Evolutionary conservation across 2,113 vertebrate species (phyloP).

Genomic region (Dipodomys stephensi): DNA sequence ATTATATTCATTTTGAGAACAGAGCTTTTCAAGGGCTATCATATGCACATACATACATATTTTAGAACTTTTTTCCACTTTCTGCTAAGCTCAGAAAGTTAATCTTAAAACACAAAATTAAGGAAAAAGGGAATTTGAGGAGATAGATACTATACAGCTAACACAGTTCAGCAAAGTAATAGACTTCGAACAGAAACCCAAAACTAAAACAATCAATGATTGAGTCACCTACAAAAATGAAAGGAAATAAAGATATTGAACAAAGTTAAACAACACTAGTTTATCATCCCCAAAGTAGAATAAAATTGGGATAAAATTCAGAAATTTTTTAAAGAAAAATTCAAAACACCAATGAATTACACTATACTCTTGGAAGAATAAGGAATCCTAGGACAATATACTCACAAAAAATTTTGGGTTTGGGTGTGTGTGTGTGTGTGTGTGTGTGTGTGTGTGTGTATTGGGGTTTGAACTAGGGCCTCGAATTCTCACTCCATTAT

Average conservation of each 20-base stretch:
- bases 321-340: conserved; percentile 1
- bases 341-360: conserved; percentile 48
- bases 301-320: conserved; percentile 10
- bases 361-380: neutral
- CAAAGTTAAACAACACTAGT: conserved; percentile 25
- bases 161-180: neutral
- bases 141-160: no score
- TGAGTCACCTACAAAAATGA: conserved; percentile 34
- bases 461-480: no score
- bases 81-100: conserved; percentile 43
- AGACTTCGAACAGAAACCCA: conserved; percentile 15
- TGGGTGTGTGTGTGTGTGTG: no score
- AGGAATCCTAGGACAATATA: neutral
- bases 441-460: no score
- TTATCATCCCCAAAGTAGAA: conserved; percentile 15
- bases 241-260: neutral
- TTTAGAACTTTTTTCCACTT: neutral
- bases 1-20: conserved; percentile 7
- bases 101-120: neutral
- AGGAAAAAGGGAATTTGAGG: neutral
- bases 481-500: no score
- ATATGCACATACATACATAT: neutral
- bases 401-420: no score
- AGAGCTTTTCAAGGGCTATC: neutral
- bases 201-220: conserved; percentile 35